A percentile compares a stretch with the other conserved stretches of the same genome.
Conservation (phyloP, 2,113 vertebrate genomes). For the Oophaga pumilio region DNA sequence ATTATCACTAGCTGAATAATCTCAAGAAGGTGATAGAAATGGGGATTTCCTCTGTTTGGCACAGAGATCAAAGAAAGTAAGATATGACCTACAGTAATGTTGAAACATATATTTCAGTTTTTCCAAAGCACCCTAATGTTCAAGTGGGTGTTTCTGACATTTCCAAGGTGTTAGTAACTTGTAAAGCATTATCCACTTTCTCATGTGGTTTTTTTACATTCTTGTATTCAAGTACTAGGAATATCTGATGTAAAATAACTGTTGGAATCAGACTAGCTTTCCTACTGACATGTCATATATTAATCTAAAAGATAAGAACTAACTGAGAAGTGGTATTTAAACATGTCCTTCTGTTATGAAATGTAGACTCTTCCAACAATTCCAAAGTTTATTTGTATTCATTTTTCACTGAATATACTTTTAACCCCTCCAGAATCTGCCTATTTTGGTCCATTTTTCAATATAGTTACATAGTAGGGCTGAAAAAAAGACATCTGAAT, state of each 20-base stretch:
- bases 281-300: background rate
- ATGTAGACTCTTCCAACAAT: background rate
- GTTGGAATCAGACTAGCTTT: background rate
- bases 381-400: background rate
- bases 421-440: no score
- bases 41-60: slow-evolving; percentile 4
- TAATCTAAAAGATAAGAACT: background rate
- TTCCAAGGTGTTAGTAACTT: background rate
- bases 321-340: background rate
- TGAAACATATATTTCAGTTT: slow-evolving; percentile 1
- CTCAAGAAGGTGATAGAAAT: slow-evolving; percentile 17
- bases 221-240: background rate
- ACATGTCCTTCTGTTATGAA: background rate
- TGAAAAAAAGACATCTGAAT: no score
- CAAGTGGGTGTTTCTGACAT: slow-evolving; percentile 40
- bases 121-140: background rate
- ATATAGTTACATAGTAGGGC: no score
- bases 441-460: no score
- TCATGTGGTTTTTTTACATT: background rate
- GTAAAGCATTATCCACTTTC: background rate
- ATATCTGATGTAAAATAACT: slow-evolving; percentile 16
- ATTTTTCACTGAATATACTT: background rate
- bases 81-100: background rate
- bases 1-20: slow-evolving; percentile 38
- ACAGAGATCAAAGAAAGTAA: slow-evolving; percentile 35